Conservation (phyloP, 64 coral and sea anemone genomes). For the Anthopleura sola region DNA sequence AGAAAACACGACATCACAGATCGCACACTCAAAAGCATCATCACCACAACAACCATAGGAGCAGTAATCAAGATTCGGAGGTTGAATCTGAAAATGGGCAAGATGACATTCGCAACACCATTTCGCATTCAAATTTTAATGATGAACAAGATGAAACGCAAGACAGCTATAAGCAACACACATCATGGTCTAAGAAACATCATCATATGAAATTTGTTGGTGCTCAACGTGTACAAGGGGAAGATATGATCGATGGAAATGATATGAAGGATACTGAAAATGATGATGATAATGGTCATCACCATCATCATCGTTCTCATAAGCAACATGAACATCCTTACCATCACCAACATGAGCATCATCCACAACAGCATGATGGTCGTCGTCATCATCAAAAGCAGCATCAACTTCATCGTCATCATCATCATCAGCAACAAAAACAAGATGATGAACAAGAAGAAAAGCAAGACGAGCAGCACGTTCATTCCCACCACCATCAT, state of each 20-base stretch:
- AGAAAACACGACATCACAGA: not conserved
- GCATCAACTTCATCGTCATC: not conserved
- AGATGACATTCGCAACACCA: not conserved
- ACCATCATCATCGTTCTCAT: not conserved
- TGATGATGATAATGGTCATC: not conserved
- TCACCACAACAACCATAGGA: not conserved
- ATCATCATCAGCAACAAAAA: not conserved
- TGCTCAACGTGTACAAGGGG: not conserved
- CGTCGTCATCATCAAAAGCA: not conserved
- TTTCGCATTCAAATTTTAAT: not conserved
- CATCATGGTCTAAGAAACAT: not conserved
- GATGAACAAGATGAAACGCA: not conserved
- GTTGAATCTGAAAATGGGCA: not conserved
- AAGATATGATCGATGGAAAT: not conserved
- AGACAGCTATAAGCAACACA: not conserved
- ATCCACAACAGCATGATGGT: not conserved
- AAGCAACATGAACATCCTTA: not conserved
- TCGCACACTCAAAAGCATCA: not conserved
- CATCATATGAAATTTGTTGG: not conserved
- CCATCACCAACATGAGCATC: not conserved
- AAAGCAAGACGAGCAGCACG: not conserved
- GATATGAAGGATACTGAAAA: not conserved
- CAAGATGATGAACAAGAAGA: too few relatives aligned
- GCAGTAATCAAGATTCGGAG: not conserved
- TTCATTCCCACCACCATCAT: slow-evolving; percentile 6